Base-by-base conservation (phyloP, 2,113 vertebrate species). In the Holacanthus passer region DNA sequence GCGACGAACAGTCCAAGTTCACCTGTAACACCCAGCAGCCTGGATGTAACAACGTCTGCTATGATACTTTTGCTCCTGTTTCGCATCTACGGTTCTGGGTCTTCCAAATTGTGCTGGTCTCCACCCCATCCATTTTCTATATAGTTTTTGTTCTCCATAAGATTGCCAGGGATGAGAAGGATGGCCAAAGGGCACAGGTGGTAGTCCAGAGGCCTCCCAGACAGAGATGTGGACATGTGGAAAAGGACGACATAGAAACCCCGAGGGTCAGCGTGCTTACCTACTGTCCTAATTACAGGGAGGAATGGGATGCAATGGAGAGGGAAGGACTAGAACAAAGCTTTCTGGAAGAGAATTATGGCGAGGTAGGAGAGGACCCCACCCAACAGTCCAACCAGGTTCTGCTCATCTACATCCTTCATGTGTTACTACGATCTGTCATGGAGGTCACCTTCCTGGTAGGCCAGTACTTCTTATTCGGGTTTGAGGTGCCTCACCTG, bases 41-140 rank as follows among this genome's bases (percentile, higher is more conserved):
- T 0, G 95, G 93, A 27, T 94, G 88, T 84, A 93, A 90, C 79
- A 94, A 93, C 2, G 91, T 95, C 47, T 93, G 91, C 59, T 94
- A 91, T 0, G 84, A 94, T 68, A 90, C 86, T 10, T 94, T 95
- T 32, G 91, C 83, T 1, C 94, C 90, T 0, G 87, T 94, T 47
- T 95, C 89, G 2, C 90, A 93, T 62, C 81, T 94, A 22, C 62
- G 87, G 14, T 95, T 95, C 88, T 94, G 91, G 92, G 92, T 94
- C 70, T 96, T 95, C 80, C 93, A 95, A 64, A 94, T 94, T 24
- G 90, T 94, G 11, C 69, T 93, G 56, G 93, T 95, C 39, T 94
- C 93, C 56, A 94, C 88, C 0, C 92, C 94, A 7, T 95, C 94
- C 58, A 89, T 92, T 74, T 94, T 95, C 87, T 95, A 88, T 65